These are phyloP conservation scores for Uromys caudimaculatus DNA, from an alignment of 2,797 vertebrate species.

Conservation along the genomic window DNA sequence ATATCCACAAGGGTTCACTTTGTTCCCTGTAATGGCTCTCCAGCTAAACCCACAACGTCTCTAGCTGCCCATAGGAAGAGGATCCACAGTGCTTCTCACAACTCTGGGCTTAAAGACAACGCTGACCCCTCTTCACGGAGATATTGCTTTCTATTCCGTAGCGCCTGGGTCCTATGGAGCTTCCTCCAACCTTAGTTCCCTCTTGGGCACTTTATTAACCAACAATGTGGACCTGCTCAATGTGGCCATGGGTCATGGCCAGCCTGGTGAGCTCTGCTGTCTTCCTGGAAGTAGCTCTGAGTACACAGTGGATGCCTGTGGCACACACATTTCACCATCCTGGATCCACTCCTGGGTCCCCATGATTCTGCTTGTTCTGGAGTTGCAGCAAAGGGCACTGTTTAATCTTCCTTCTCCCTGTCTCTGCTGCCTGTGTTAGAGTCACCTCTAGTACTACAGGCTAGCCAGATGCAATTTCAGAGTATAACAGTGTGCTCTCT, in stretches of 20 bases:
- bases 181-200: not conserved
- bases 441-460: not conserved
- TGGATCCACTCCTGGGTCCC: not conserved
- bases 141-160: not conserved
- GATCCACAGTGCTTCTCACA: not conserved
- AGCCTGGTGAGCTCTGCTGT: not conserved
- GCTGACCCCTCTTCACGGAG: not conserved
- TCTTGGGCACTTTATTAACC: not conserved
- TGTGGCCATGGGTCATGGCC: not conserved
- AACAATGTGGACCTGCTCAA: not conserved
- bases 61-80: not conserved
- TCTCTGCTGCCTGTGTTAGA: too few species aligned
- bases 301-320: not conserved
- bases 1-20: not conserved
- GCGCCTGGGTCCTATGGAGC: not conserved
- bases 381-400: not conserved
- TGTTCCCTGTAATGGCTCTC: not conserved
- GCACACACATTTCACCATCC: not conserved
- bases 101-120: not conserved
- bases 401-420: not conserved
- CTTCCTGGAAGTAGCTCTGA: not conserved
- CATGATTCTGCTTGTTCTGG: not conserved
- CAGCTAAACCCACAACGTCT: not conserved
- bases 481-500: not conserved
- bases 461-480: not conserved